These are phyloP conservation scores for Lepidonotus clava DNA, from an alignment of 2,888 invertebrate genomes.

Conservation along the genomic window DNA sequence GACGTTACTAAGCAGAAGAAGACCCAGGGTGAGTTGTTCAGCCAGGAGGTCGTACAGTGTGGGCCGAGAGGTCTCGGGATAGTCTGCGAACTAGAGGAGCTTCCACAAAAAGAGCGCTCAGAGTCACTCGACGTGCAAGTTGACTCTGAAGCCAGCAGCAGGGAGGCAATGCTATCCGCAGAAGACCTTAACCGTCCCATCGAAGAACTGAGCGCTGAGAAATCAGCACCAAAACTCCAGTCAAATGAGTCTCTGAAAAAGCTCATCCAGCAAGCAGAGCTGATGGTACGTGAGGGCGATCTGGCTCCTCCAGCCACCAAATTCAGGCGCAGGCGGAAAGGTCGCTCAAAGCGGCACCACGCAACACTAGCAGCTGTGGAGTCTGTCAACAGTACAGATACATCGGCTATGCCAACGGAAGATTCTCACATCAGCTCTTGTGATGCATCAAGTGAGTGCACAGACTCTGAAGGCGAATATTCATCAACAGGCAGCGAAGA, in stretches of 20 bases:
- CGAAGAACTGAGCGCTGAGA: background rate
- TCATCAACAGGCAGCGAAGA: slow-evolving; percentile 44
- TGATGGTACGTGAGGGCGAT: slow-evolving; percentile 51
- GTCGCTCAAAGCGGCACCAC: background rate
- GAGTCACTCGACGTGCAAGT: slow-evolving; percentile 38
- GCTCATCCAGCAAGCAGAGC: slow-evolving; percentile 57
- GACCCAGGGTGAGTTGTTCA: too few species aligned
- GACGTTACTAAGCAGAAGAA: too few species aligned
- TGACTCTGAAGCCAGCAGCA: slow-evolving; percentile 37
- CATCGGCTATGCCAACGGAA: background rate
- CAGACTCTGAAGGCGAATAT: slow-evolving; percentile 28
- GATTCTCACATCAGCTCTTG: slow-evolving; percentile 57
- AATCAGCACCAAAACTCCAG: too few species aligned
- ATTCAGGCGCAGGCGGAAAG: background rate
- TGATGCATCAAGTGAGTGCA: slow-evolving; percentile 52
- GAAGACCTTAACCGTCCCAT: background rate
- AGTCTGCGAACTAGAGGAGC: background rate
- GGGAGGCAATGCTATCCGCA: slow-evolving; percentile 3
- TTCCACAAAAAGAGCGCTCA: background rate
- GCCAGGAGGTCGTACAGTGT: too few species aligned
- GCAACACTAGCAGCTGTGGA: background rate
- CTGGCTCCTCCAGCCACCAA: slow-evolving; percentile 9
- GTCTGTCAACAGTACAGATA: slow-evolving; percentile 55
- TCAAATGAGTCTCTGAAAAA: slow-evolving; percentile 12
- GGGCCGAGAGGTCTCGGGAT: background rate